Percentiles rank a stretch among this genome's conserved stretches.
phyloP scores from a whole-genome alignment of 2,113 vertebrate genomes.

The Arizona elegans region DNA sequence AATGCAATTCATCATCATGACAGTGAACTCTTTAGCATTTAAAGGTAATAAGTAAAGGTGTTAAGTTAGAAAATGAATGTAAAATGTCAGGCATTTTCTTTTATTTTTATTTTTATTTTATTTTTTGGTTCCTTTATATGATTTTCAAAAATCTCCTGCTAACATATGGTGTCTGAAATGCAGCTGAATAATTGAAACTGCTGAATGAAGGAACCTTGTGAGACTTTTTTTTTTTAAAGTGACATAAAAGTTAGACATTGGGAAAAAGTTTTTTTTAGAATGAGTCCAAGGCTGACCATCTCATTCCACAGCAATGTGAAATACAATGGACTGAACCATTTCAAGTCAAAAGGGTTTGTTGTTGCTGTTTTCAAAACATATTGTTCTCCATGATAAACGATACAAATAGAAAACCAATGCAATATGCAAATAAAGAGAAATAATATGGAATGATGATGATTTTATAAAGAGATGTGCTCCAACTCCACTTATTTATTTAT shows the following conservation, averaged over 20 bases:
- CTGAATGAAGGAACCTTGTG: slow-evolving; percentile 15
- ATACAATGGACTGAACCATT: background rate
- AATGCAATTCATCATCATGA: slow-evolving; percentile 4
- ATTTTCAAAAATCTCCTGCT: slow-evolving; percentile 16
- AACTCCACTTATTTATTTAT: background rate
- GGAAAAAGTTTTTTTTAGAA: background rate
- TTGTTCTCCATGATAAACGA: background rate
- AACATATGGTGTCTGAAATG: slow-evolving; percentile 11
- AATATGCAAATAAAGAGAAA: background rate
- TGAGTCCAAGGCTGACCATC: background rate
- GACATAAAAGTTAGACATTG: background rate
- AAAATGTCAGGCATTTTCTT: background rate
- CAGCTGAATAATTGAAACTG: slow-evolving; percentile 13
- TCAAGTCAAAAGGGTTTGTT: background rate
- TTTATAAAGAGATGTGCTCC: background rate
- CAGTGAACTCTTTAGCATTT: background rate
- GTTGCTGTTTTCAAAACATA: background rate
- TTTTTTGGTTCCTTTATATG: background rate
- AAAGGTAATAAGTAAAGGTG: background rate
- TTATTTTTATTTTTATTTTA: background rate
- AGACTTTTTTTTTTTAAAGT: background rate
- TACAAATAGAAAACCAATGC: background rate
- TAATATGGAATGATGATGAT: background rate
- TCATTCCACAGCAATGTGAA: background rate
- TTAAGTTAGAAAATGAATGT: background rate